A percentile compares a stretch with the other conserved stretches of the same genome.
These are phyloP conservation scores for Scomber japonicus DNA, from an alignment of 2,113 vertebrate species.

Conservation along the genomic window DNA sequence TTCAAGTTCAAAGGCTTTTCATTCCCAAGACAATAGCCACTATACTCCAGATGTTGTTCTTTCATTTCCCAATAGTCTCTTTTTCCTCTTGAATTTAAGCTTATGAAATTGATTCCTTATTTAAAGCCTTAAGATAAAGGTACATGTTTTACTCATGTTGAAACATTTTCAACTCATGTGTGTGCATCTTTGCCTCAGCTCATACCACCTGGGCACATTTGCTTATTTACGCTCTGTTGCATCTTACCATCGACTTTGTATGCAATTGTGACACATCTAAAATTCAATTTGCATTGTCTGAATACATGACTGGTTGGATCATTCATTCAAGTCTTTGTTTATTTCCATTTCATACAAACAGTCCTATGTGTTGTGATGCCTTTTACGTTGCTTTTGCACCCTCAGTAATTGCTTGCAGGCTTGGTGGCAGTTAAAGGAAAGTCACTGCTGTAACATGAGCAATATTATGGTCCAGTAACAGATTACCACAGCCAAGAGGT, in stretches of 20 bases:
- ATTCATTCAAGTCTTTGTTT: constrained; percentile 1
- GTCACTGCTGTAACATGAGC: not conserved
- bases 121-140: not conserved
- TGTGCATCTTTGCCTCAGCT: not conserved
- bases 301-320: constrained; percentile 5
- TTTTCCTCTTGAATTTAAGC: not conserved
- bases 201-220: not conserved
- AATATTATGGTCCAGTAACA: not conserved
- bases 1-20: not conserved
- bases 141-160: not conserved
- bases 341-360: not conserved
- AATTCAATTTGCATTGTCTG: constrained; percentile 4
- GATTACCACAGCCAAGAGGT: not conserved
- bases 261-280: not conserved
- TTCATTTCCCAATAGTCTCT: not conserved
- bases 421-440: not conserved
- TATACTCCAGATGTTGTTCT: no score
- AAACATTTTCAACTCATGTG: not conserved
- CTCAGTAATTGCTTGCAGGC: not conserved
- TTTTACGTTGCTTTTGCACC: not conserved
- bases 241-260: not conserved
- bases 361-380: not conserved
- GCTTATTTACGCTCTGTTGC: not conserved
- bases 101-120: not conserved
- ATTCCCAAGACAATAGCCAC: constrained; percentile 2